phyloP scores from a whole-genome alignment of 2,113 vertebrate species.

The Pituophis catenifer region DNA sequence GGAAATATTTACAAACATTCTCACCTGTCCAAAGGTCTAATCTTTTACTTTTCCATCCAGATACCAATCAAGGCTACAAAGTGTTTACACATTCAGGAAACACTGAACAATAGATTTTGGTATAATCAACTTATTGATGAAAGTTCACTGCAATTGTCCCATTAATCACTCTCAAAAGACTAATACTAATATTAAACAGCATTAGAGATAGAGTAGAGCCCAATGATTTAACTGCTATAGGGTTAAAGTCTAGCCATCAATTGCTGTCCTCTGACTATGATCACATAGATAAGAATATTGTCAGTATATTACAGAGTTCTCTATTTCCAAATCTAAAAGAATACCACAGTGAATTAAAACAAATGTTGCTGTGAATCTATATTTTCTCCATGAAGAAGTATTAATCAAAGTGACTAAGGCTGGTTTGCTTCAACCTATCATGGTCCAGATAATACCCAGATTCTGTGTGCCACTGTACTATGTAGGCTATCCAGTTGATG shows the following conservation, averaged over 20 bases:
- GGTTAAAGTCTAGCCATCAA: not conserved
- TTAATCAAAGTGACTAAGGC: not conserved
- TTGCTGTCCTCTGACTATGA: not conserved
- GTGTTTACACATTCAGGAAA: not conserved
- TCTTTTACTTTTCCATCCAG: too few species aligned
- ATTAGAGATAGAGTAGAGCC: not conserved
- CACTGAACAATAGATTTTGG: not conserved
- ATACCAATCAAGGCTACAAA: not conserved
- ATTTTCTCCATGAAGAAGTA: not conserved
- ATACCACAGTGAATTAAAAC: not conserved
- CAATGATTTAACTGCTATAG: not conserved
- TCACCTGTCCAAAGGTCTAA: not conserved
- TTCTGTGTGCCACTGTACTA: not conserved
- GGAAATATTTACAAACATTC: too few species aligned
- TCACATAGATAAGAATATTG: not conserved
- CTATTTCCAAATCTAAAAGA: not conserved
- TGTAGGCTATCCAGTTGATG: not conserved
- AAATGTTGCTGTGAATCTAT: not conserved
- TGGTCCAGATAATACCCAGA: not conserved
- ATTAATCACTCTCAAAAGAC: not conserved
- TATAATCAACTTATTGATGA: not conserved
- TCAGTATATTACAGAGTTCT: not conserved
- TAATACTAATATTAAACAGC: not conserved
- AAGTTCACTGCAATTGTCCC: not conserved
- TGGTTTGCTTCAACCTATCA: not conserved